Percentiles rank a stretch among this genome's conserved stretches.
These are phyloP conservation scores for Tetropium fuscum DNA, from an alignment of 2,888 invertebrate species.

Conservation along the genomic window DNA sequence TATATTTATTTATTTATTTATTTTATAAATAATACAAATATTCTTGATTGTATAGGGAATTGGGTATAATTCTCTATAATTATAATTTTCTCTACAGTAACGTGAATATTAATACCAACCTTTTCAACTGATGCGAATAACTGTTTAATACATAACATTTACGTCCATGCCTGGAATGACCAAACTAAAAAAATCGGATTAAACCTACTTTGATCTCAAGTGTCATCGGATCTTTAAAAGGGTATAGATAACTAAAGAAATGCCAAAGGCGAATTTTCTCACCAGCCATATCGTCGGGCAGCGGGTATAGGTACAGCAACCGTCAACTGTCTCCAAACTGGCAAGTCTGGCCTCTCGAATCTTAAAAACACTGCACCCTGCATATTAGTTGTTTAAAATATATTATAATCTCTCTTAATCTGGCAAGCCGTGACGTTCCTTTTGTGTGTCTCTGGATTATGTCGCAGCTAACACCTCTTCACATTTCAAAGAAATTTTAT, in stretches of 20 bases:
- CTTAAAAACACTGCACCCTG: slow-evolving; percentile 52
- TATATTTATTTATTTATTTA: too few relatives aligned
- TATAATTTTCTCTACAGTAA: too few relatives aligned
- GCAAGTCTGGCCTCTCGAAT: slow-evolving; percentile 40
- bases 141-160: too few relatives aligned
- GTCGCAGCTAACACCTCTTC: slow-evolving; percentile 59
- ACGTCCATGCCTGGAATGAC: neutral
- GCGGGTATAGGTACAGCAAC: slow-evolving; percentile 16
- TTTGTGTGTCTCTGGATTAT: slow-evolving; percentile 62
- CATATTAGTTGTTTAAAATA: slow-evolving; percentile 64
- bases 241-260: too few relatives aligned
- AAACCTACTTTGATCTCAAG: slow-evolving; percentile 27
- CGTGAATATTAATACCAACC: too few relatives aligned
- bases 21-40: too few relatives aligned
- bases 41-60: too few relatives aligned
- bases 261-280: slow-evolving; percentile 28
- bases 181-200: slow-evolving; percentile 25
- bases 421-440: slow-evolving; percentile 62
- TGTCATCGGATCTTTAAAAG: slow-evolving; percentile 27
- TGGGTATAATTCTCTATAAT: too few relatives aligned
- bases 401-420: slow-evolving; percentile 64
- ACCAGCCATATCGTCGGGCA: slow-evolving; percentile 20
- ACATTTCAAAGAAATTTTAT: slow-evolving; percentile 58
- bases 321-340: slow-evolving; percentile 32
- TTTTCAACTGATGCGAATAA: too few relatives aligned